Evolutionary conservation across 2,797 vertebrate genomes (phyloP).

Genomic region (Eospalax fontanierii): DNA sequence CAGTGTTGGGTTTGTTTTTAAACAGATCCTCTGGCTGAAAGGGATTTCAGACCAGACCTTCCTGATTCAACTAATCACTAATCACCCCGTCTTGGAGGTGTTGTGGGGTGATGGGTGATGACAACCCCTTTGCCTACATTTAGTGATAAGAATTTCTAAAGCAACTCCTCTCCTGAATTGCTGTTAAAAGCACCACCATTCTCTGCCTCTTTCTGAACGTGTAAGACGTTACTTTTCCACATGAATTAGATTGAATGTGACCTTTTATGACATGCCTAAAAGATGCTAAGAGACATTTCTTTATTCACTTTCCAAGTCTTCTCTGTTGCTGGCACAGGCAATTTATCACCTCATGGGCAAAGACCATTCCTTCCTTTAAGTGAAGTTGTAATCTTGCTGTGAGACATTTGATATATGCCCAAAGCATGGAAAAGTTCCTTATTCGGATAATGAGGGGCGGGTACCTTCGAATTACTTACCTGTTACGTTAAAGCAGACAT

Average conservation of each 20-base stretch:
- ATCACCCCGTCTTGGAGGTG: background rate
- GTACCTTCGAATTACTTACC: constrained; percentile 45
- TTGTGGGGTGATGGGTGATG: fast-evolving
- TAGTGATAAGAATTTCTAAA: background rate
- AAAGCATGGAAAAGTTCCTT: constrained; percentile 42
- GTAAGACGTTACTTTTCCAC: constrained; percentile 61
- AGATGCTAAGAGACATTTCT: constrained; percentile 75
- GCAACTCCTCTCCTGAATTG: background rate
- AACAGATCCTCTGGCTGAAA: background rate
- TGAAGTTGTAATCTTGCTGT: constrained; percentile 60
- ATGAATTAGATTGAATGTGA: constrained; percentile 69
- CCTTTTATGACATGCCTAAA: constrained; percentile 72
- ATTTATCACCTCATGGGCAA: constrained; percentile 67
- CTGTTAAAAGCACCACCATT: background rate
- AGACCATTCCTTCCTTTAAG: constrained; percentile 67
- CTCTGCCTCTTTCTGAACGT: background rate
- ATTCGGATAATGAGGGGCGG: constrained; percentile 58
- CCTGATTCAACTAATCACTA: background rate
- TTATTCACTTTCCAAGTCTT: constrained; percentile 79
- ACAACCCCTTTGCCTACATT: background rate
- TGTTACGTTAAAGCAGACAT: background rate
- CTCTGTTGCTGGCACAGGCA: constrained; percentile 58
- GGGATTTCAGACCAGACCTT: background rate
- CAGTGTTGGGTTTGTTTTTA: background rate
- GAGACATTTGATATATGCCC: constrained; percentile 69